Percentiles rank a stretch among this genome's conserved stretches.
Conservation (phyloP, 2,797 vertebrate species). For the Hozukius guyotensis region DNA sequence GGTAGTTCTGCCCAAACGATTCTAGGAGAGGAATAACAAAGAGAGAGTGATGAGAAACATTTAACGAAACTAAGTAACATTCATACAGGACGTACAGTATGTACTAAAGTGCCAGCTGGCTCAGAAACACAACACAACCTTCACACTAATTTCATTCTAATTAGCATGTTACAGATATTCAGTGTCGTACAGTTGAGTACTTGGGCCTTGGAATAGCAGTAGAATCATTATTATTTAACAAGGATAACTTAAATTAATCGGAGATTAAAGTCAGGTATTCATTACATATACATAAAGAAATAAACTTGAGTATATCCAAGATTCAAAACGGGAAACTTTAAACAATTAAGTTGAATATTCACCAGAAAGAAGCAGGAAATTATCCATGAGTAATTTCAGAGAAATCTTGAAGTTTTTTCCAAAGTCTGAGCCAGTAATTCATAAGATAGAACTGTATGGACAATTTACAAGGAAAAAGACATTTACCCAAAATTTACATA, state of each 20-base stretch:
- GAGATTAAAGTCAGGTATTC: background rate
- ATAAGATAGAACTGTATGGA: background rate
- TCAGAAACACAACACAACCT: background rate
- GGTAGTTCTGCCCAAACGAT: conserved; percentile 98
- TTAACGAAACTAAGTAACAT: background rate
- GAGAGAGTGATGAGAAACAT: conserved; percentile 1
- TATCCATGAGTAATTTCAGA: background rate
- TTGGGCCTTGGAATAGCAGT: background rate
- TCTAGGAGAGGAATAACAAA: conserved; percentile 81
- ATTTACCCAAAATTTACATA: background rate
- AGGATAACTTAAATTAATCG: background rate
- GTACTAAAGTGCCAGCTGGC: background rate
- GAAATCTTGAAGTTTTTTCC: background rate
- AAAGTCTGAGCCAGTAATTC: background rate
- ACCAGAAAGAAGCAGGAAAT: background rate
- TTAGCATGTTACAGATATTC: background rate
- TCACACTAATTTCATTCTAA: background rate
- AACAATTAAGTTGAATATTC: conserved; percentile 6
- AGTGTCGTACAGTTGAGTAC: background rate
- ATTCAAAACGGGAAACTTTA: background rate
- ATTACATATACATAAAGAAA: background rate
- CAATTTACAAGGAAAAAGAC: background rate
- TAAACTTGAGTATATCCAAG: background rate
- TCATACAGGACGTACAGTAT: background rate
- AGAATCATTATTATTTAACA: background rate